Conservation (phyloP, 2,888 invertebrate species). For the Patella pellucida region DNA sequence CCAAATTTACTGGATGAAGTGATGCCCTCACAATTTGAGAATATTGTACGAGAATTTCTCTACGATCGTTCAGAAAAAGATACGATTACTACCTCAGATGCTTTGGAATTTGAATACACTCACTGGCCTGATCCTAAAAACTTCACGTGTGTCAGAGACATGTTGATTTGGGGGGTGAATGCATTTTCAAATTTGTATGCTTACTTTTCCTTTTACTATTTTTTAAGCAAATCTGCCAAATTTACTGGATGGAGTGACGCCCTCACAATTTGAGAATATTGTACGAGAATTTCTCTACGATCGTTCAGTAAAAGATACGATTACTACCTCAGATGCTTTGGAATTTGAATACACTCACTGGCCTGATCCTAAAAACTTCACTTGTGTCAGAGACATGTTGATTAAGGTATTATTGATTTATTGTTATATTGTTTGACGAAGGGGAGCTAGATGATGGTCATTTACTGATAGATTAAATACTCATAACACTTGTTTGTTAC, state of each 20-base stretch:
- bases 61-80: conserved; percentile 52
- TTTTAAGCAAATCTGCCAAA: conserved; percentile 56
- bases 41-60: conserved; percentile 60
- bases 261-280: conserved; percentile 57
- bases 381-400: conserved; percentile 61
- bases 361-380: conserved; percentile 67
- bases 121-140: conserved; percentile 70
- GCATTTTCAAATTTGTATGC: background rate
- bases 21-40: conserved; percentile 51
- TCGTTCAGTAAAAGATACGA: conserved; percentile 48
- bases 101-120: conserved; percentile 69
- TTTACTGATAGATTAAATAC: no score
- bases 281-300: conserved; percentile 59
- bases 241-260: conserved; percentile 51
- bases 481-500: no score
- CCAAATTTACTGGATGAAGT: conserved; percentile 55
- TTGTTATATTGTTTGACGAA: no score
- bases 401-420: conserved; percentile 59
- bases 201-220: background rate
- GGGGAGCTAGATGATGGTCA: no score
- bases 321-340: conserved; percentile 59
- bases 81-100: conserved; percentile 54
- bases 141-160: conserved; percentile 60
- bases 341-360: conserved; percentile 71
- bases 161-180: conserved; percentile 53